Evolutionary conservation across 2,888 invertebrate species (phyloP), one percentile per base, ranked within the genome.

Genomic region (Caenorhabditis drosophilae): DNA sequence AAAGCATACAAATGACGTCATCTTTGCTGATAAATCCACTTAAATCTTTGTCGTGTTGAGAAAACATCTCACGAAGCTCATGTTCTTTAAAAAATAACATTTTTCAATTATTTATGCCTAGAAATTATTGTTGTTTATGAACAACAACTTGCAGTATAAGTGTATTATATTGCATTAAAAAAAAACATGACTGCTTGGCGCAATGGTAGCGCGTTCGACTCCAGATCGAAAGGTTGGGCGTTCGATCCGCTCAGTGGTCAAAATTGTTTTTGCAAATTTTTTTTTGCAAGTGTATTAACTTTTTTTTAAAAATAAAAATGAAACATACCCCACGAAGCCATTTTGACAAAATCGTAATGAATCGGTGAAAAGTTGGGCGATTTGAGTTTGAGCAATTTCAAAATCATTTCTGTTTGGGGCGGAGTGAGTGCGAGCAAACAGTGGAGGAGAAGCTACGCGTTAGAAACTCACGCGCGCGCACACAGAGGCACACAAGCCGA

Each of bases 1-100:
- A 63, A 23, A 80, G 67, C 80, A 80, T 80, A 48, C 73, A 69
- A 47, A 80, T 52, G 35, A 80, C 67, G 57, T 80, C 80, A 52
- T 80, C 79, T 46, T 75, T 73, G 56, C 70, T 67, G 62, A 79
- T 76, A 52, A 69, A 75, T 15, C 79, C 79, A 51, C 68, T 67
- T 71, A 76, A 67, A 49, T 79, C 79, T 64, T 79, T 79, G 56
- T 77, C 77, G 50, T 76, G 74, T 2, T 66, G 57, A 27, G 62
- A 48, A 64, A 77, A 77, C 77, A 77, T 77, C 46, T 77, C 77
- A 34, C 74, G 73, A 20, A 77, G 68, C 36, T 70, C 70, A 53
- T 76, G 74, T 51, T 77, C 77, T 75, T 45, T 35, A 64, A 48
- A 11, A 26, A 12, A 23, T 20, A 40, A 40, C 20, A 12, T 11